Base-by-base conservation (phyloP, 1,140 invertebrate species). In the Drosophila pallidifrons region DNA sequence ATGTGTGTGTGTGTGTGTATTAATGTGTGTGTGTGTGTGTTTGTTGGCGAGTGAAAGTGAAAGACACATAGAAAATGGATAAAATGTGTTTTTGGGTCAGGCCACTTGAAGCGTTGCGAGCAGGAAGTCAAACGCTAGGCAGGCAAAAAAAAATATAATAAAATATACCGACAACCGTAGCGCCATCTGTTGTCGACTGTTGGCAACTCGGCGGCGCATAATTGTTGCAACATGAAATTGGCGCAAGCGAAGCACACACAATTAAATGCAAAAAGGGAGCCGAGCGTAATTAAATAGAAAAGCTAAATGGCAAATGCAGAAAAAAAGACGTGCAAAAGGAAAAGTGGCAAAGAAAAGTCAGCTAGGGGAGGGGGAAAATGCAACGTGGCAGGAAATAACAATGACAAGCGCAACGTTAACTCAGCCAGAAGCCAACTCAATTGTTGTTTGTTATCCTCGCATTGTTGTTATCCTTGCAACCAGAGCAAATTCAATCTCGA, bases 1-100 rank as follows among this genome's bases (percentile, higher is more conserved):
- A 16, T 57, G 63, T 32, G 35, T 69, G 63, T 32, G 16, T 57
- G 63, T 32, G 35, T 52, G 63, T 68, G 38, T 64, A 13, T 65
- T 8, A 13, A 3, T 30, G 51, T 25, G 51, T 15, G 2, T 57
- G 2, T 57, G 46, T 35, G 16, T 58, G 52, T 55, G 51, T 32
- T 47, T 66, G 51, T 57, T 43, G 51, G 49, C 57, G 80, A 91
- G 87, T 90, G 87, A 87, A 91, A 91, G 87, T 90, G 80, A 71
- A 55, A 63, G 51, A 57, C 30, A 71, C 30, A 69, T 51, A 51
- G 49, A 64, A 81, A 88, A 75, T 69, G 74, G 30, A 73, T 73
- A 59, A 91, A 88, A 88, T 91, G 88, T 91, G 88, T 91, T 91
- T 91, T 88, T 91, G 81, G 88, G 88, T 91, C 88, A 91, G 85